Conservation (phyloP, 2,113 vertebrate species). For the Haemorhous mexicanus region DNA sequence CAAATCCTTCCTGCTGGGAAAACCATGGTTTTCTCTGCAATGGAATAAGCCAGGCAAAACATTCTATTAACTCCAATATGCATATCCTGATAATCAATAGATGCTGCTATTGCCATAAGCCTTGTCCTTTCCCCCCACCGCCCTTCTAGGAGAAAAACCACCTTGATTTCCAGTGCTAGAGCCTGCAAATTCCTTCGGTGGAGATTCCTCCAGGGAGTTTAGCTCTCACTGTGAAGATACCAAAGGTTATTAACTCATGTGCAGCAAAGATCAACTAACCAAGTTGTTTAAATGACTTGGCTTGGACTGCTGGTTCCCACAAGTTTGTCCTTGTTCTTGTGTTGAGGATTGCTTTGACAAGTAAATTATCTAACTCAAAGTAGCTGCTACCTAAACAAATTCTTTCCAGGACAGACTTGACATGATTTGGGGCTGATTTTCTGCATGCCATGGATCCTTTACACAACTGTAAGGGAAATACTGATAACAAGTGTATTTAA, state of each 20-base stretch:
- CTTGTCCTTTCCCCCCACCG: neutral
- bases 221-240: neutral
- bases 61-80: neutral
- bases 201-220: neutral
- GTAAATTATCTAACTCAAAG: neutral
- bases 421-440: neutral
- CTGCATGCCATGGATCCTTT: neutral
- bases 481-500: neutral
- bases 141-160: neutral
- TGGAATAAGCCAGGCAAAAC: neutral
- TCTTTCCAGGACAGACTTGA: neutral
- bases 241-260: neutral
- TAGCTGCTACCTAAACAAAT: neutral
- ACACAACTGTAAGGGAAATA: neutral
- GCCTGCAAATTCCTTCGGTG: neutral
- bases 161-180: neutral
- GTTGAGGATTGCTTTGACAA: neutral
- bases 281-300: neutral
- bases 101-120: neutral
- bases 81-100: neutral
- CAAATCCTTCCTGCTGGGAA: neutral
- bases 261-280: neutral
- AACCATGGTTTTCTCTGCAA: neutral
- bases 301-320: neutral
- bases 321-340: neutral